These are phyloP conservation scores for Anguilla japonica DNA, from an alignment of 2,113 vertebrate genomes.

Conservation along the genomic window DNA sequence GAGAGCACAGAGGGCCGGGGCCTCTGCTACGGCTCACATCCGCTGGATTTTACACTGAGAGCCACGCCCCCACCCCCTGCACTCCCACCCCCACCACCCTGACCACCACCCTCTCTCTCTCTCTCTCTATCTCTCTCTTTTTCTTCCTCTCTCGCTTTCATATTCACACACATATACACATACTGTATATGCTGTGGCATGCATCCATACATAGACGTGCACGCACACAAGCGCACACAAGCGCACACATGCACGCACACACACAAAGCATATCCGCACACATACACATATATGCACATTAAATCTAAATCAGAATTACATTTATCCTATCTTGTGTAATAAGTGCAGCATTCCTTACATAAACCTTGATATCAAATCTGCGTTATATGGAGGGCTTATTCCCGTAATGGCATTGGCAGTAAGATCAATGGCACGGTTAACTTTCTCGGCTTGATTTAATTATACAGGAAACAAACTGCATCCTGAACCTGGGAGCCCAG, in stretches of 20 bases:
- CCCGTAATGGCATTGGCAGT: not conserved
- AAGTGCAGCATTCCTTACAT: not conserved
- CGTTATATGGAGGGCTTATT: not conserved
- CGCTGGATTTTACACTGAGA: not conserved
- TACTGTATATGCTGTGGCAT: not conserved
- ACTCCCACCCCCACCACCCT: no score
- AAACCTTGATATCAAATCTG: not conserved
- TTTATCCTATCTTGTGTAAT: not conserved
- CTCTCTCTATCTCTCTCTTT: not conserved
- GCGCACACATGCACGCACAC: not conserved
- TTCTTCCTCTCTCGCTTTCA: not conserved
- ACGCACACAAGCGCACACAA: not conserved
- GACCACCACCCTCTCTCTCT: not conserved
- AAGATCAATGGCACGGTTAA: not conserved
- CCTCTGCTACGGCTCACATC: slow-evolving; percentile 10
- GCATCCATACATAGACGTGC: not conserved
- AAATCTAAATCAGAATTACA: not conserved
- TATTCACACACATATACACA: slow-evolving; percentile 16
- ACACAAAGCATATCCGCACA: not conserved
- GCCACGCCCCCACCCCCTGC: not conserved
- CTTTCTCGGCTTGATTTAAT: not conserved
- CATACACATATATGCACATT: not conserved
- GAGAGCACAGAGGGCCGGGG: not conserved
- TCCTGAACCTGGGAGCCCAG: not conserved
- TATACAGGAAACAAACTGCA: not conserved